Percentiles rank a stretch among this genome's conserved stretches.
These are phyloP conservation scores for Lepus oiostolus DNA, from an alignment of 2,797 vertebrate species.

Conservation along the genomic window DNA sequence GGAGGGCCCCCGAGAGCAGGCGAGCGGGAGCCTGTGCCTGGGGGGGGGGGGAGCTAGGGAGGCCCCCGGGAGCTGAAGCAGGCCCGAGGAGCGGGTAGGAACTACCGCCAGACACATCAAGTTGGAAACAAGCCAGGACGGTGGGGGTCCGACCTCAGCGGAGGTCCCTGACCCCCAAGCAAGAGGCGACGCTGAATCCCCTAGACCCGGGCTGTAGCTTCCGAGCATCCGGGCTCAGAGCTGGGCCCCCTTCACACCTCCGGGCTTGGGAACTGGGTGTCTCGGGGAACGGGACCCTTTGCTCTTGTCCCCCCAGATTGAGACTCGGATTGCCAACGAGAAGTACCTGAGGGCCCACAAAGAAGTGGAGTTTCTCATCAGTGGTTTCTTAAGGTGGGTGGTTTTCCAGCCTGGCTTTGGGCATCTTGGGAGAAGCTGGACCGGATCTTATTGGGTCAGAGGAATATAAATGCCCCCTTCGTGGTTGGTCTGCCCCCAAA, in stretches of 20 bases:
- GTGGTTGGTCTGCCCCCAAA: too few species aligned
- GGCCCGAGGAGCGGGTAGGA: background rate
- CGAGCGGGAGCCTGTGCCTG: background rate
- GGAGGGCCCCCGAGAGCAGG: background rate
- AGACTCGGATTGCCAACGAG: slow-evolving; percentile 85
- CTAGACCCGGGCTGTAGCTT: background rate
- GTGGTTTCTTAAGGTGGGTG: slow-evolving; percentile 85
- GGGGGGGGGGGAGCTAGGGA: background rate
- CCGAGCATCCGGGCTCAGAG: background rate
- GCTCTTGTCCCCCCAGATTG: slow-evolving; percentile 77
- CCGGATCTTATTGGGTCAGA: background rate
- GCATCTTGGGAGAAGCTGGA: background rate
- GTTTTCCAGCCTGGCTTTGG: background rate
- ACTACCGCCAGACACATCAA: background rate
- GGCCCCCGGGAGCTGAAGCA: background rate
- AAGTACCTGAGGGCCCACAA: slow-evolving; percentile 85
- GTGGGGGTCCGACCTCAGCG: background rate
- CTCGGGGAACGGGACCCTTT: background rate
- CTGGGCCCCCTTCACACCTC: background rate
- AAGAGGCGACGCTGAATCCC: background rate
- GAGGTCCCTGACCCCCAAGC: background rate
- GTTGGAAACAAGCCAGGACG: background rate
- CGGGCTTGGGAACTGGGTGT: background rate
- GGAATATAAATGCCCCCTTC: background rate
- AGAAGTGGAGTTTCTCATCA: slow-evolving; percentile 84